phyloP scores from a whole-genome alignment of 2,797 vertebrate species.

The Cephalopachus bancanus region DNA sequence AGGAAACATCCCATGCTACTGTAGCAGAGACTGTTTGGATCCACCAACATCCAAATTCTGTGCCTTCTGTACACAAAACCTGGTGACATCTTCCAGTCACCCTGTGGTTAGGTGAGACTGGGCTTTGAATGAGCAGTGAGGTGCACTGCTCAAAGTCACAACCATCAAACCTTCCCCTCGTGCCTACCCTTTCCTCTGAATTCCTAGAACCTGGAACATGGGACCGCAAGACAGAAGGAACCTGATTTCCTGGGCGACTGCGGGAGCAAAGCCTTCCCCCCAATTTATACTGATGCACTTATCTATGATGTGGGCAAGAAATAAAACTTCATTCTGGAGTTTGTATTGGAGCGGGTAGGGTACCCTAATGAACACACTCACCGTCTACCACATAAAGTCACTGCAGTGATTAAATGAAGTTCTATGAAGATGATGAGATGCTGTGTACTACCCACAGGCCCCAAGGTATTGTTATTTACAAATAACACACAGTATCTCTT shows the following conservation, averaged over 20 bases:
- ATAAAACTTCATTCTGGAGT: background rate
- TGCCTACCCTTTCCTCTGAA: background rate
- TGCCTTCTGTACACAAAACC: background rate
- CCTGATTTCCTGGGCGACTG: background rate
- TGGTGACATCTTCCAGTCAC: background rate
- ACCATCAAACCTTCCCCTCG: background rate
- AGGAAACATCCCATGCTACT: background rate
- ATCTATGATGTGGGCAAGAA: background rate
- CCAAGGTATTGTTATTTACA: background rate
- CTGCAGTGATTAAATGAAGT: background rate
- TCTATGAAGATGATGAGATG: background rate
- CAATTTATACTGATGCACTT: background rate
- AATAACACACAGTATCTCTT: slow-evolving; percentile 4
- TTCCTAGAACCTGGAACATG: background rate
- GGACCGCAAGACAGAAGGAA: background rate
- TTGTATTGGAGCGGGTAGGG: background rate
- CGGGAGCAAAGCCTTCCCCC: background rate
- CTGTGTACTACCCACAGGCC: background rate
- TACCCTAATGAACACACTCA: background rate
- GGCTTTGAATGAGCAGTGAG: background rate
- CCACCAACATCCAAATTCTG: background rate
- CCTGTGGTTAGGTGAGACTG: background rate
- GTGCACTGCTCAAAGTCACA: background rate
- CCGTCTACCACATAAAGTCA: background rate
- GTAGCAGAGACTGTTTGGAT: background rate